Base-by-base conservation (phyloP, 2,888 invertebrate genomes). In the Oxytorus armatus region DNA sequence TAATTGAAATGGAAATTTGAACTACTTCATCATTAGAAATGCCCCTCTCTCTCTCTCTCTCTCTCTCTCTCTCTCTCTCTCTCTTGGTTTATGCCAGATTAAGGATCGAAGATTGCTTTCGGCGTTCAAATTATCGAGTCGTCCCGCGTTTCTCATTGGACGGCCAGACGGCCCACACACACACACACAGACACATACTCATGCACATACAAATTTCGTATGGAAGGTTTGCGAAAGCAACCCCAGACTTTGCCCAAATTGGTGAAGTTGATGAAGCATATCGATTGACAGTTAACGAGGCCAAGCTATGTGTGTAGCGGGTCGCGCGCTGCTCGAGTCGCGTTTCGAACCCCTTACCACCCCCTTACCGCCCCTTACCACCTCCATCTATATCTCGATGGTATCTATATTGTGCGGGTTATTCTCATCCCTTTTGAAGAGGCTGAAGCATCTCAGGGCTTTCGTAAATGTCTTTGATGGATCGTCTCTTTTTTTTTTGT, bases 281-380 rank as follows among this genome's bases (percentile, higher is more conserved):
- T 81, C 80, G 80, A 81, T 81, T 81, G 80, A 81, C 80, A 77
- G 80, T 81, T 77, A 81, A 81, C 80, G 80, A 77, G 80, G 80
- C 80, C 77, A 74, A 65, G 80, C 80, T 72, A 72, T 39, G 36
- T 55, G 74, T 73, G 69, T 57, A 47, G 73, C 55, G 51, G 29
- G 53, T 61, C 53, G 66, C 25, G 47, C 25, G 51, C 23, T 25
- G 36, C 57, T 77, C 10, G 57, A 66, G 42, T 69, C 69, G 66
- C 72, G 76, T 70, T n/a, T n/a, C 59, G 36, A 66, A 55, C 29
- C 44, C 44, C 66, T 72, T 57, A 16, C 14, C 63, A 21, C 33
- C 59, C 55, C 77, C 16, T 7, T 29, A 11, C 23, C 18, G 8
- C 10, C 29, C 49, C 39, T 42, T 53, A 29, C 55, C 25, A 25